Conservation (phyloP, 2,888 invertebrate species). For the Drosophila algonquin region DNA sequence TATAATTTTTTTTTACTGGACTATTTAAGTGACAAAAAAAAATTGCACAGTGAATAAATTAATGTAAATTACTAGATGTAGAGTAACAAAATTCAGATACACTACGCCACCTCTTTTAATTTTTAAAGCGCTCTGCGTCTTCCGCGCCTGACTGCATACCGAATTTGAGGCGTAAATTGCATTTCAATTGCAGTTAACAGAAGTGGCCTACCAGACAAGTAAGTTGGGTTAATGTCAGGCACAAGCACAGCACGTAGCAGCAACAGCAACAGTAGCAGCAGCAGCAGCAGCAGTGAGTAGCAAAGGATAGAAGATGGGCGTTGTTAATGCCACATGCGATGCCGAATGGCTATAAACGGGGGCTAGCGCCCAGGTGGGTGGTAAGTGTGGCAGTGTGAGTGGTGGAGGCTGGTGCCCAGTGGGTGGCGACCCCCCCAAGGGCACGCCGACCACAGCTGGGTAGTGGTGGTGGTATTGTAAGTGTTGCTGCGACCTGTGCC, state of each 20-base stretch:
- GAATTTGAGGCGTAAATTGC: slow-evolving; percentile 35
- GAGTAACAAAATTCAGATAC: neutral
- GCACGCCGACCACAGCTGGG: slow-evolving; percentile 57
- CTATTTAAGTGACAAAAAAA: neutral
- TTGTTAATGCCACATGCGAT: slow-evolving; percentile 61
- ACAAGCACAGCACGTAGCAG: neutral
- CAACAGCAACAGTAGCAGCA: neutral
- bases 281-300: slow-evolving; percentile 8
- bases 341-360: slow-evolving; percentile 1
- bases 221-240: neutral
- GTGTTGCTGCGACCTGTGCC: slow-evolving; percentile 53
- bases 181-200: slow-evolving; percentile 13
- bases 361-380: slow-evolving; percentile 15
- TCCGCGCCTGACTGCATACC: slow-evolving; percentile 8
- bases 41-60: neutral
- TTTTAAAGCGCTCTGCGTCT: neutral
- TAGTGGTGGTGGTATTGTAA: slow-evolving; percentile 54
- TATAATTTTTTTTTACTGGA: neutral
- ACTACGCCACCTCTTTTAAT: neutral
- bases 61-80: neutral
- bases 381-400: slow-evolving; percentile 16
- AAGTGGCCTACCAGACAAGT: slow-evolving; percentile 19
- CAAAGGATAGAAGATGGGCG: slow-evolving; percentile 48
- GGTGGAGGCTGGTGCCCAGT: slow-evolving; percentile 45
- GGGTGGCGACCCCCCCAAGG: slow-evolving; percentile 66